Evolutionary conservation across 2,888 invertebrate genomes (phyloP), one percentile per base, ranked within the genome.

Genomic region (Parnassius glacialis): DNA sequence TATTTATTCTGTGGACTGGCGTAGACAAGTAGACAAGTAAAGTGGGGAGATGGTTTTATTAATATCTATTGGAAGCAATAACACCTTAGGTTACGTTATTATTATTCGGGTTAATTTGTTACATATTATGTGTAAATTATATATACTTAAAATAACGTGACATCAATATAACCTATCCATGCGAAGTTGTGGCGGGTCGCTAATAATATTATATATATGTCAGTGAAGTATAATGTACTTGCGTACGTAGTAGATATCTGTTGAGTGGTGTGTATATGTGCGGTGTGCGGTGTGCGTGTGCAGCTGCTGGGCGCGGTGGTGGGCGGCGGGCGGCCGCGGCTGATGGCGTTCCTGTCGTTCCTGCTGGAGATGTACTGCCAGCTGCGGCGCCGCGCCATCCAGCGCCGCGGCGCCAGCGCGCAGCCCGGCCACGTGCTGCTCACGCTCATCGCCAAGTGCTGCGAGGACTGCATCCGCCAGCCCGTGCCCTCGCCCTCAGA

Each of bases 321-420:
- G 74, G 87, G 89, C 78, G 94, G 94, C 60, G 94, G 94, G 12
- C 93, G 94, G 58, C 94, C 94, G 48, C 93, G 94, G 65, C 94
- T 93, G 78, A 96, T 95, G 77, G 96, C 97, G 70, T 97, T 97
- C 91, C 96, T 97, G 93, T 95, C 95, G 84, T 97, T 97, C 92
- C 92, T 97, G 68, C 96, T 96, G 74, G 97, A 97, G 93, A 96
- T 97, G 95, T 97, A 96, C 86, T 95, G 96, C 81, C 96, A 96
- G 93, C 86, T 97, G 75, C 96, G 97, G 81, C 93, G 95, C 51
- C 92, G 94, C 68, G 93, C 80, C 82, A 93, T 81, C 89, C 94
- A 88, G 83, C 93, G 83, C 58, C 87, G 85, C 89, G 93, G 83
- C 67, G 92, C 85, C 75, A 87, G 77, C 84, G 86, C 70, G 83